Percentiles rank a stretch among this genome's conserved stretches.
Evolutionary conservation across 1,140 invertebrate species (phyloP).

Genomic region (Heterodera schachtii): DNA sequence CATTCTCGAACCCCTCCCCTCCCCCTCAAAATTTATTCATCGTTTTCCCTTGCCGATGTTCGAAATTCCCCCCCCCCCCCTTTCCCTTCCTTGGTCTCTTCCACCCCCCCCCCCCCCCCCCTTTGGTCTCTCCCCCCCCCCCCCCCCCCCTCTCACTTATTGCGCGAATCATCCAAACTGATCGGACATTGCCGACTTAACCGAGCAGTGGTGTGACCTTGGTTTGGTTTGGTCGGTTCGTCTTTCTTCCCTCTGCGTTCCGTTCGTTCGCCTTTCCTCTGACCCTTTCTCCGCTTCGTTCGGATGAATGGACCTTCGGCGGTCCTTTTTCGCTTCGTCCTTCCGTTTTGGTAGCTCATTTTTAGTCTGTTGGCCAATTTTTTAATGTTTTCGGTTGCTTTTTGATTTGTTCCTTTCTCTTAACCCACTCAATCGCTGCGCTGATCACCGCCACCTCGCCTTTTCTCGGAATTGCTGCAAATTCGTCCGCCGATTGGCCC

Average conservation of each 20-base stretch:
- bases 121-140: not conserved
- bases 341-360: too few species aligned
- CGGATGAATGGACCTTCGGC: too few species aligned
- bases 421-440: too few species aligned
- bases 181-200: not conserved
- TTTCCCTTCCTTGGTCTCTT: too few species aligned
- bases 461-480: not conserved
- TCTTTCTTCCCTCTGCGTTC: not conserved
- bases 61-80: too few species aligned
- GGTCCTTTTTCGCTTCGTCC: too few species aligned
- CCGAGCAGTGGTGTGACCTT: not conserved
- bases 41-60: too few species aligned
- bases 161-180: constrained; percentile 6
- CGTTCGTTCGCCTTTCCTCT: not conserved
- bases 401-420: not conserved
- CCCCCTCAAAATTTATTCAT: too few species aligned
- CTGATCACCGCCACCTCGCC: not conserved
- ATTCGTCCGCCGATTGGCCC: not conserved
- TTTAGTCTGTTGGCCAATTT: not conserved
- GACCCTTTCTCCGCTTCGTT: too few species aligned
- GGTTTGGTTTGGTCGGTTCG: too few species aligned
- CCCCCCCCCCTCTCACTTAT: not conserved
- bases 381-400: not conserved
- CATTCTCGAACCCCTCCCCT: not conserved
- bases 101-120: not conserved